Conservation (phyloP, 2,888 invertebrate genomes). For the Hipparchia sbordonii region DNA sequence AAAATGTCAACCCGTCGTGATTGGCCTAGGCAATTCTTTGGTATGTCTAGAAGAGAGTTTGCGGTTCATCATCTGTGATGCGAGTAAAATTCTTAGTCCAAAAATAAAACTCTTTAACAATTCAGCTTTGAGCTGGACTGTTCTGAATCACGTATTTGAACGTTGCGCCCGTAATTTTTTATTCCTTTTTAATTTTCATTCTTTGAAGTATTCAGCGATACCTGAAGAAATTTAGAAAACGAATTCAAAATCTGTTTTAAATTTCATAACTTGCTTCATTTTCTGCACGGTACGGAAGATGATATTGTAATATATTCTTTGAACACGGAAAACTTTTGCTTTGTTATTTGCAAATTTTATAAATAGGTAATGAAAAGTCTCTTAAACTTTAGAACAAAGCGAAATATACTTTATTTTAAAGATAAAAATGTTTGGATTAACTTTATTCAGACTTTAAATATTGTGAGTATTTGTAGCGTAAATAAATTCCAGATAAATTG, state of each 20-base stretch:
- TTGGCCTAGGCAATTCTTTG: no score
- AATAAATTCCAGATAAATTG: no score
- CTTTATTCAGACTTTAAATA: no score
- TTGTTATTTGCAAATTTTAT: conserved; percentile 25
- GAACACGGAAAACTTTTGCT: conserved; percentile 16
- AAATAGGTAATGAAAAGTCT: conserved; percentile 19
- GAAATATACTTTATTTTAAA: conserved; percentile 9
- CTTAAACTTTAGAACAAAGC: conserved; percentile 11
- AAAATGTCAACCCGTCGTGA: no score
- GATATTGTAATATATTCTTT: conserved; percentile 28
- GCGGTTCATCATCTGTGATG: no score
- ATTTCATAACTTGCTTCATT: conserved; percentile 35
- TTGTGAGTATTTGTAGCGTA: no score
- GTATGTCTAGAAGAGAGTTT: no score
- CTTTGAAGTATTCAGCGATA: conserved; percentile 19
- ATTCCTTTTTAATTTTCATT: neutral
- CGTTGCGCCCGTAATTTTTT: neutral
- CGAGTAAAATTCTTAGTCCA: no score
- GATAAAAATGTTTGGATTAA: neutral
- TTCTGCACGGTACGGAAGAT: conserved; percentile 28
- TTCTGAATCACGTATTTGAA: neutral
- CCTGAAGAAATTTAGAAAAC: conserved; percentile 26
- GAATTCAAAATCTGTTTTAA: conserved; percentile 30
- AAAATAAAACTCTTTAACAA: no score
- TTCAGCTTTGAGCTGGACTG: no score